Percentiles rank a stretch among this genome's conserved stretches.
Evolutionary conservation across 2,888 invertebrate genomes (phyloP).

Genomic region (Caenorhabditis sulstoni): DNA sequence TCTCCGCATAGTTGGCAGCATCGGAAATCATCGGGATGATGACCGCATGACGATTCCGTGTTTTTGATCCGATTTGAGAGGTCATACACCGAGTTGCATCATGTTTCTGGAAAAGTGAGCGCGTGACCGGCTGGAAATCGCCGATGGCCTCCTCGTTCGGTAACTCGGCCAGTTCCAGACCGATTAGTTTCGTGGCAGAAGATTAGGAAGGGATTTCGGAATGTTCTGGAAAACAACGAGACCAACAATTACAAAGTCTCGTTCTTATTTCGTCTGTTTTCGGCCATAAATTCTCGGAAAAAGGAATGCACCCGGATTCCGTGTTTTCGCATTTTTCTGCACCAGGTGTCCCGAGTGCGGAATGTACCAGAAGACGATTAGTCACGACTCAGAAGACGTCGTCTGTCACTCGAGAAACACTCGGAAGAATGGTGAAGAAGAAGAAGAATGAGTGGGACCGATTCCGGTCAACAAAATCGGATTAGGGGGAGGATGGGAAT

Average conservation of each 20-base stretch:
- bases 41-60: neutral
- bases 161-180: no score
- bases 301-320: constrained; percentile 15
- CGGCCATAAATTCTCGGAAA: neutral
- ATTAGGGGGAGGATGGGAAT: neutral
- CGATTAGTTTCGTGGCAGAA: no score
- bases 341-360: no score
- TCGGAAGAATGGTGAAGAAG: constrained; percentile 1
- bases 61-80: neutral
- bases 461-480: neutral
- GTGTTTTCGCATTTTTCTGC: no score
- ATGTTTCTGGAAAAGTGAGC: no score
- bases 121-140: neutral
- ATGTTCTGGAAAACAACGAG: no score
- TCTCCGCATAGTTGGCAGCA: constrained; percentile 22
- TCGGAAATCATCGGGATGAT: neutral
- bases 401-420: neutral
- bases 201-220: no score
- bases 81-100: no score
- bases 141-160: neutral
- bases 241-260: no score
- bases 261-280: neutral
- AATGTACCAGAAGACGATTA: constrained; percentile 45
- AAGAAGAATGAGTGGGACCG: neutral
- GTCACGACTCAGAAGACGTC: constrained; percentile 38